These are phyloP conservation scores for Ormyrus pomaceus DNA, from an alignment of 2,888 invertebrate genomes.

Conservation along the genomic window DNA sequence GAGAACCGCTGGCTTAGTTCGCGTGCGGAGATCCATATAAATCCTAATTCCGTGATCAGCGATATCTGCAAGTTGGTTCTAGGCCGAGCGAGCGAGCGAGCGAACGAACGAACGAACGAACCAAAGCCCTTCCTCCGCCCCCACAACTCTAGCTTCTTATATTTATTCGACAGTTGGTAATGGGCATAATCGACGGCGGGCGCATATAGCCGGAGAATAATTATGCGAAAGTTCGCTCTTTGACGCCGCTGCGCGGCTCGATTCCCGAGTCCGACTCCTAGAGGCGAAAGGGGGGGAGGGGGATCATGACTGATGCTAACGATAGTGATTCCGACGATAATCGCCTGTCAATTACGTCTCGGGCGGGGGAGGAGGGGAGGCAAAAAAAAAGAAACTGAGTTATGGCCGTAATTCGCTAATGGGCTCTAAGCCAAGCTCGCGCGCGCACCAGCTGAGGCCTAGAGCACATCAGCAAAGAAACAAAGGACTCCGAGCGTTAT, in stretches of 20 bases:
- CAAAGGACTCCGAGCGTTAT: constrained; percentile 47
- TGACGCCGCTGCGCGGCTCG: constrained; percentile 32
- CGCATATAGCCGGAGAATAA: constrained; percentile 71
- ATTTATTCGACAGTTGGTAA: constrained; percentile 73
- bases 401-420: constrained; percentile 53
- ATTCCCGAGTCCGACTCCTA: not conserved
- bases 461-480: constrained; percentile 8
- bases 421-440: constrained; percentile 31
- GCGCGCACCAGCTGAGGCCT: constrained; percentile 28
- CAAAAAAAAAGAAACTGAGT: constrained; percentile 47
- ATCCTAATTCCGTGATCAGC: constrained; percentile 75
- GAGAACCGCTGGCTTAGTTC: constrained; percentile 70
- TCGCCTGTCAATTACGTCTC: constrained; percentile 52
- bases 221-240: constrained; percentile 64
- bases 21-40: constrained; percentile 75
- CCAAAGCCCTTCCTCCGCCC: constrained; percentile 55
- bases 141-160: constrained; percentile 70
- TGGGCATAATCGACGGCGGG: constrained; percentile 73
- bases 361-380: not conserved
- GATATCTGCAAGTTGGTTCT: constrained; percentile 73
- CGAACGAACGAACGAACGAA: not conserved
- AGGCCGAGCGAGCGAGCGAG: constrained; percentile 67
- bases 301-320: constrained; percentile 55
- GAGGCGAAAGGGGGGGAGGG: not conserved
- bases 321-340: constrained; percentile 52